A percentile compares a stretch with the other conserved stretches of the same genome.
Evolutionary conservation across 1,140 invertebrate species (phyloP).

Genomic region (Pseudoatta argentina): DNA sequence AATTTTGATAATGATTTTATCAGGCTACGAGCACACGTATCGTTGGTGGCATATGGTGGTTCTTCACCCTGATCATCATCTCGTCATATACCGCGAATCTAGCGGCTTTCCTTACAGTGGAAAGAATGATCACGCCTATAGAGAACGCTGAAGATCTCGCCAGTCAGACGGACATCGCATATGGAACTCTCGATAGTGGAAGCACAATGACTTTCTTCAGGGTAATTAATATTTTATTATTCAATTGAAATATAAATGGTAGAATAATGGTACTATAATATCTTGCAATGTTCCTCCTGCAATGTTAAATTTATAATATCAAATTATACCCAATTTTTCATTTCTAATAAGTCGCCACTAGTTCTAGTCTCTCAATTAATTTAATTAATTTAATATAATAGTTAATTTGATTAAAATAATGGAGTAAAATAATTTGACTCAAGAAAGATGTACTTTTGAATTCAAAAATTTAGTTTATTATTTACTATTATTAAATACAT

Average conservation of each 20-base stretch:
- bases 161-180: conserved; percentile 93
- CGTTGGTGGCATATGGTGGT: conserved; percentile 95
- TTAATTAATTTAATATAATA: too few relatives aligned
- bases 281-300: not conserved
- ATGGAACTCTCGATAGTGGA: conserved; percentile 92
- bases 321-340: too few relatives aligned
- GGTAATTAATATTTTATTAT: conserved; percentile 83
- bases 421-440: too few relatives aligned
- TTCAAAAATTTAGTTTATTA: too few relatives aligned
- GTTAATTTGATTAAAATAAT: too few relatives aligned
- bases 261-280: not conserved
- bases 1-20: conserved; percentile 12
- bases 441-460: too few relatives aligned
- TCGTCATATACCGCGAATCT: conserved; percentile 96
- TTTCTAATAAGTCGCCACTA: too few relatives aligned
- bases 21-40: conserved; percentile 91
- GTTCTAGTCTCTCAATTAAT: too few relatives aligned
- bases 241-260: not conserved
- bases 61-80: conserved; percentile 95
- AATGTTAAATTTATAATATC: too few relatives aligned
- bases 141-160: conserved; percentile 94
- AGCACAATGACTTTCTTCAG: conserved; percentile 94
- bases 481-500: too few relatives aligned
- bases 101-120: conserved; percentile 95
- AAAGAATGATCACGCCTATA: conserved; percentile 94